Percentiles rank a stretch among this genome's conserved stretches.
phyloP scores from a whole-genome alignment of 2,113 vertebrate species.

The Dicerorhinus sumatrensis region DNA sequence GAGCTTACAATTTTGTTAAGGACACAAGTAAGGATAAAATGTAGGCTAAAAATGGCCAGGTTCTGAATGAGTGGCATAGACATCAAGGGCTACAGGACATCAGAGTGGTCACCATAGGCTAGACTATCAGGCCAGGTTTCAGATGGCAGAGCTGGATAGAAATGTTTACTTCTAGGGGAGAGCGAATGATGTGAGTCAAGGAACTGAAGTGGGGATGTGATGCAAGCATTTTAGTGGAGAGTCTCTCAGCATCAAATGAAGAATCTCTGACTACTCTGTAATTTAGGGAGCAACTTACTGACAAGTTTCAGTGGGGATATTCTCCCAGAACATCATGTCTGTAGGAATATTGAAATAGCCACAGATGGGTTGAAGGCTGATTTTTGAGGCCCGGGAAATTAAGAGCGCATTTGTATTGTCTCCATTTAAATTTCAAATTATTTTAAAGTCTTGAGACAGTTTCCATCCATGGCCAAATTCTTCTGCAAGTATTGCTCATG shows the following conservation, averaged over 20 bases:
- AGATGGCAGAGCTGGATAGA: neutral
- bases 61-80: neutral
- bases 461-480: neutral
- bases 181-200: neutral
- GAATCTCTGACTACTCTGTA: neutral
- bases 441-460: neutral
- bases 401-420: neutral
- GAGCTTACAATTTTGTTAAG: neutral
- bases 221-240: neutral
- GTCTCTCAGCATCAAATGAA: constrained; percentile 6
- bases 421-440: constrained; percentile 31
- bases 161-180: neutral
- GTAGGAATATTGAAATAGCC: neutral
- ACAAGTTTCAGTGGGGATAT: neutral
- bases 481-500: neutral
- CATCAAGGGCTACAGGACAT: neutral
- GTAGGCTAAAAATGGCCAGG: neutral
- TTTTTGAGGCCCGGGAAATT: constrained; percentile 7
- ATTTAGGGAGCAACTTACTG: neutral
- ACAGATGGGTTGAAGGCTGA: neutral
- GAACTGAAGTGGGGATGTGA: neutral
- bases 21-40: neutral
- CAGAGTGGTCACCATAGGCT: neutral
- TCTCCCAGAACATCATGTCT: neutral
- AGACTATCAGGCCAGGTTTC: neutral